Conservation (phyloP, 2,113 vertebrate species). For the Tapirus terrestris region DNA sequence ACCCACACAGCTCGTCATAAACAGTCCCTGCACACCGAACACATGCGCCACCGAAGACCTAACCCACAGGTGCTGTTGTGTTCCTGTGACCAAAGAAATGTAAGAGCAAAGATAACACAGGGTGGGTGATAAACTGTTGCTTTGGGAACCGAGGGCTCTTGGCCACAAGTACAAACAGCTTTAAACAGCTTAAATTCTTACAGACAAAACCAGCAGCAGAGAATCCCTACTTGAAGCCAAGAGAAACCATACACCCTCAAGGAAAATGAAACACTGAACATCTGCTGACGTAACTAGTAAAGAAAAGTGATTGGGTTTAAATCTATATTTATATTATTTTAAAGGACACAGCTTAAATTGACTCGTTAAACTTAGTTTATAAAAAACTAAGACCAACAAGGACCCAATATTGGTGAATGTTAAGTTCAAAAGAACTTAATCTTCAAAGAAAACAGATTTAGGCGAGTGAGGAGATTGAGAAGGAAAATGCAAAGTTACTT, state of each 20-base stretch:
- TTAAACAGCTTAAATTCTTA: constrained; percentile 76
- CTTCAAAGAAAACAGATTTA: constrained; percentile 30
- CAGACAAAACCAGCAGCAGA: constrained; percentile 55
- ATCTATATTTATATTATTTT: constrained; percentile 46
- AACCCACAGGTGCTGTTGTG: neutral
- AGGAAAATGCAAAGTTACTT: constrained; percentile 45
- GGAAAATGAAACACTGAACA: constrained; percentile 66
- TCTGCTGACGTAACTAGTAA: constrained; percentile 66
- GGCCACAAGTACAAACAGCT: constrained; percentile 59
- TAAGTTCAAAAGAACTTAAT: neutral
- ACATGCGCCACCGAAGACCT: neutral
- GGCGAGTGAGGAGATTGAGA: neutral
- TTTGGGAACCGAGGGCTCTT: constrained; percentile 61
- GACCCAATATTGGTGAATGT: neutral
- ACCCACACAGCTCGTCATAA: constrained; percentile 82
- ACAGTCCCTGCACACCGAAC: constrained; percentile 77
- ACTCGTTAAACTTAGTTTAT: constrained; percentile 53
- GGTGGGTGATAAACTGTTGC: constrained; percentile 13
- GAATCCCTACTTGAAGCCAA: constrained; percentile 68
- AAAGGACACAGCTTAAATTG: constrained; percentile 66
- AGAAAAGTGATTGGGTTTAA: constrained; percentile 66
- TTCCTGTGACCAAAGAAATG: constrained; percentile 18
- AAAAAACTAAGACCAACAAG: neutral
- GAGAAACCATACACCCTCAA: constrained; percentile 74
- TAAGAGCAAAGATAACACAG: constrained; percentile 51